Conservation (phyloP, 2,113 vertebrate genomes). For the Chaetura pelagica region DNA sequence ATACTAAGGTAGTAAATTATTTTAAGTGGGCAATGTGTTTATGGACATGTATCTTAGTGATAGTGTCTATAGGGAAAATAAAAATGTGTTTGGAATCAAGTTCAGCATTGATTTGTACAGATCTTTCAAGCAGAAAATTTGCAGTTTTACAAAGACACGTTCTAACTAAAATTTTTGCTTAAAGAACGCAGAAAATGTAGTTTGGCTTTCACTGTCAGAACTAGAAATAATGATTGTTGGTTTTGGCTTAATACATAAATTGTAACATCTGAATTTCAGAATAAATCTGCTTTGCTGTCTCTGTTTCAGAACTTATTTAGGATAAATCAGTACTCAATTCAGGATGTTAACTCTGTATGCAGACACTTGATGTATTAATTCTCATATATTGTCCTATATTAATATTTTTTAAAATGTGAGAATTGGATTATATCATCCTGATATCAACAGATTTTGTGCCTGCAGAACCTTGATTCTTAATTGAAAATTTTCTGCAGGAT, state of each 20-base stretch:
- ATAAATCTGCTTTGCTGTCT: background rate
- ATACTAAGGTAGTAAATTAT: background rate
- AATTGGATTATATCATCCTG: background rate
- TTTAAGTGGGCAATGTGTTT: background rate
- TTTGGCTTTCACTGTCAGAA: background rate
- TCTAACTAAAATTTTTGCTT: background rate
- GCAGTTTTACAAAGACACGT: background rate
- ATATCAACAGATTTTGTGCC: background rate
- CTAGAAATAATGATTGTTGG: background rate
- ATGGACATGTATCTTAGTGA: background rate
- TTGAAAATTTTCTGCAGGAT: background rate
- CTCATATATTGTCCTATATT: background rate
- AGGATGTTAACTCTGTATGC: background rate
- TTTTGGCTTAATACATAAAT: background rate
- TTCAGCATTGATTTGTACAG: background rate
- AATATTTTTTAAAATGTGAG: background rate
- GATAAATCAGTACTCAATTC: background rate
- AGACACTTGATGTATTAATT: background rate
- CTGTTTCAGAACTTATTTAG: background rate
- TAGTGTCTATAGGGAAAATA: background rate
- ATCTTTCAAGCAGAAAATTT: background rate
- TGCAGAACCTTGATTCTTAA: background rate
- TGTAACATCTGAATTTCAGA: background rate
- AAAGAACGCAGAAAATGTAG: background rate
- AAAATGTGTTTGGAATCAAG: slow-evolving; percentile 6